A percentile compares a stretch with the other conserved stretches of the same genome.
phyloP scores from a whole-genome alignment of 2,888 invertebrate genomes.

The Brachylomia viminalis region DNA sequence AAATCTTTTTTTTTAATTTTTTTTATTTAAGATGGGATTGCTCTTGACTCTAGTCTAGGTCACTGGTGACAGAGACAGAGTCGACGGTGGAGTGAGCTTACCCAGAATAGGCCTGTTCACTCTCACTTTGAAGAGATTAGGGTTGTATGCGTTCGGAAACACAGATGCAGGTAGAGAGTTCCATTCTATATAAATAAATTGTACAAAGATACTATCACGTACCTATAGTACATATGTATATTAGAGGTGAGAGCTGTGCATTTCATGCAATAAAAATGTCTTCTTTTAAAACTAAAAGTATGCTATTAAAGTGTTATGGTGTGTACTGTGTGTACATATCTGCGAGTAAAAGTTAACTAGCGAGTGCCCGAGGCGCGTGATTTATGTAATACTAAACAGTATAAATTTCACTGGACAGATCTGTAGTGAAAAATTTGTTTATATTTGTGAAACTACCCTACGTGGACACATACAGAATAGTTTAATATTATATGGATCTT shows the following conservation, averaged over 20 bases:
- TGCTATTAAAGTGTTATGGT: conserved; percentile 46
- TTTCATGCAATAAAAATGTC: not conserved
- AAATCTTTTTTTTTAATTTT: not conserved
- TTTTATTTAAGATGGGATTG: no score
- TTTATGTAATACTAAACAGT: conserved; percentile 52
- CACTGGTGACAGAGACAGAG: no score
- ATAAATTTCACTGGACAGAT: conserved; percentile 61
- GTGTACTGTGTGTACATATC: conserved; percentile 17
- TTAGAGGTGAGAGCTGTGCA: not conserved
- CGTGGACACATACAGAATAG: conserved; percentile 46
- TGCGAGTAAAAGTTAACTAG: conserved; percentile 49
- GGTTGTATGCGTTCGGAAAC: no score
- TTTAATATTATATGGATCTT: conserved; percentile 43
- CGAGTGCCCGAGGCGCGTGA: conserved; percentile 54
- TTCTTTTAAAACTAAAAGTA: conserved; percentile 20
- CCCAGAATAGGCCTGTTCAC: no score
- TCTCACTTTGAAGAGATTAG: no score
- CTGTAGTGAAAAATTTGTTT: conserved; percentile 63
- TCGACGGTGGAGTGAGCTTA: no score
- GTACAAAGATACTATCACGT: not conserved
- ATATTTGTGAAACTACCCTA: conserved; percentile 45
- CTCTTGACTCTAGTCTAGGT: no score
- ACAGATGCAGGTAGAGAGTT: no score
- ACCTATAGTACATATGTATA: not conserved
- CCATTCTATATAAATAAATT: no score